Conservation (phyloP, 2,113 vertebrate genomes). For the Chaetura pelagica region DNA sequence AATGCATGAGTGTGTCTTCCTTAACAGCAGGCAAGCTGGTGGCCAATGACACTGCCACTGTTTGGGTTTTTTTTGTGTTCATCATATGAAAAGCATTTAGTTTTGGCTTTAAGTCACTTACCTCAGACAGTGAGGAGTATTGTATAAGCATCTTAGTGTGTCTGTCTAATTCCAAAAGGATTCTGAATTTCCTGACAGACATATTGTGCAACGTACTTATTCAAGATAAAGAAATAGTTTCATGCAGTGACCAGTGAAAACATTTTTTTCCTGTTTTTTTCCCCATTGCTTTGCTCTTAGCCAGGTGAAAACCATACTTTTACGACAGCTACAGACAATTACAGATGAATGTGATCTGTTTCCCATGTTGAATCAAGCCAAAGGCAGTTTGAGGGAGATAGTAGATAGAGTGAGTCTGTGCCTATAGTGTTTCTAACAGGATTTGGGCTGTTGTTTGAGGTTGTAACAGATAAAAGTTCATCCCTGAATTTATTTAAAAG, state of each 20-base stretch:
- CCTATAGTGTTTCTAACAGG: not conserved
- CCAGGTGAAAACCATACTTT: not conserved
- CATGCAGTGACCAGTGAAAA: not conserved
- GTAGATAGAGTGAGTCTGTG: not conserved
- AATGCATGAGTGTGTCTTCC: not conserved
- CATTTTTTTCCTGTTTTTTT: not conserved
- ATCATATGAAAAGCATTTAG: constrained; percentile 28
- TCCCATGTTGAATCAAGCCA: not conserved
- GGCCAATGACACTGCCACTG: not conserved
- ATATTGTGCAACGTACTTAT: not conserved
- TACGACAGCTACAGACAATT: not conserved
- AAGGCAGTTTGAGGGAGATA: not conserved
- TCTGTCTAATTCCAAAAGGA: constrained; percentile 45
- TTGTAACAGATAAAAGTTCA: not conserved
- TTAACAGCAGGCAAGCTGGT: not conserved
- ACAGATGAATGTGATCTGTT: not conserved
- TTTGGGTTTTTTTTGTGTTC: not conserved
- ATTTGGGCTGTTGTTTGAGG: not conserved
- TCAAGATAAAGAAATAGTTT: constrained; percentile 34
- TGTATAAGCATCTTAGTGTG: constrained; percentile 29
- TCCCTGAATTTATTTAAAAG: not conserved
- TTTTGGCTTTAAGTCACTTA: constrained; percentile 36
- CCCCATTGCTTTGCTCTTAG: not conserved
- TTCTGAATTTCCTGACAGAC: constrained; percentile 31
- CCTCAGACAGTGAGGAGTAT: constrained; percentile 28